Conservation (phyloP, 2,113 vertebrate species). For the Chlorodrepanis virens region DNA sequence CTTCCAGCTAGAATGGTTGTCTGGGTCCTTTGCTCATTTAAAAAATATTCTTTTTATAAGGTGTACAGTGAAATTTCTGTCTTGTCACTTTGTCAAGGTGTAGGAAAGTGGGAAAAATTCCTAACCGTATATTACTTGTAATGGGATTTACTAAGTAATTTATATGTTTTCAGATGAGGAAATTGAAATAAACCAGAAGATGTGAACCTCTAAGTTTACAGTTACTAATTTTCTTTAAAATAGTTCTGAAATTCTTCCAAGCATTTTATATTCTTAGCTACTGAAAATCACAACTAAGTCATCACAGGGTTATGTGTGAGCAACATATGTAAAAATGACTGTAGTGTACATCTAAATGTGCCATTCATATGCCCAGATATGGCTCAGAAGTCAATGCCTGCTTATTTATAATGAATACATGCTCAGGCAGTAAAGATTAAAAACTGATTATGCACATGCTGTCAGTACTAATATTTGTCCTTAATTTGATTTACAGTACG, state of each 20-base stretch:
- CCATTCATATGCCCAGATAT: conserved; percentile 20
- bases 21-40: not conserved
- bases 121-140: not conserved
- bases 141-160: not conserved
- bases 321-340: conserved; percentile 43
- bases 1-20: not conserved
- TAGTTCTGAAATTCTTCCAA: conserved; percentile 10
- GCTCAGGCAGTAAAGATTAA: conserved; percentile 62
- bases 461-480: conserved; percentile 69
- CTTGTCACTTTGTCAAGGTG: not conserved
- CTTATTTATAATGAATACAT: conserved; percentile 27
- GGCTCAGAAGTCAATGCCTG: conserved; percentile 29
- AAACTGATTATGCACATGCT: conserved; percentile 66
- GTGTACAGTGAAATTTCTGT: not conserved
- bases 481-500: conserved; percentile 70
- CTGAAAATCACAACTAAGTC: conserved; percentile 32
- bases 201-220: not conserved
- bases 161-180: not conserved
- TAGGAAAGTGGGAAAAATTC: not conserved
- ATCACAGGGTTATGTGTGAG: conserved; percentile 2
- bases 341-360: conserved; percentile 13
- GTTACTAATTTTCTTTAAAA: conserved; percentile 32
- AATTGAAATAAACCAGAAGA: not conserved
- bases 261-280: conserved; percentile 20
- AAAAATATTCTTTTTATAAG: not conserved